These are phyloP conservation scores for Orientallactaga sibirica DNA, from an alignment of 2,797 vertebrate genomes.

Conservation along the genomic window DNA sequence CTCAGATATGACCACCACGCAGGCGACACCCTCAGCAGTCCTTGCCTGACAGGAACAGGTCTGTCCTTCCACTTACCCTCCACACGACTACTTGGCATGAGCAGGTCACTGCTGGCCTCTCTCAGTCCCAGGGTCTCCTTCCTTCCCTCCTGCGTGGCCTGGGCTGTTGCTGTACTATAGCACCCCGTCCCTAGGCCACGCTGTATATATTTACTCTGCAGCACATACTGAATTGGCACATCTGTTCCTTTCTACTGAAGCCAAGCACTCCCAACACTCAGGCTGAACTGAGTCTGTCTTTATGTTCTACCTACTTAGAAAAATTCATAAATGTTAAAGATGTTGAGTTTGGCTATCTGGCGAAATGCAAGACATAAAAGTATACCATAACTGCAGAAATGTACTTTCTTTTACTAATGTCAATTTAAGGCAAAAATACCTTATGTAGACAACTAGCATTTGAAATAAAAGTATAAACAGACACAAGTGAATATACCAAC, in stretches of 20 bases:
- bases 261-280: neutral
- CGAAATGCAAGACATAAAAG: conserved; percentile 45
- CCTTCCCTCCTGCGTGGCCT: neutral
- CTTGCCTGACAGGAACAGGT: neutral
- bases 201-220: neutral
- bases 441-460: conserved; percentile 3
- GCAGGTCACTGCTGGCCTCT: neutral
- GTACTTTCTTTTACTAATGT: neutral
- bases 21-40: neutral
- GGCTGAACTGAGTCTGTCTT: neutral
- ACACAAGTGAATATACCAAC: conserved; percentile 41
- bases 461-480: conserved; percentile 34
- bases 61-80: neutral
- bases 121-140: too few relatives aligned
- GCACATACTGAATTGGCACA: neutral
- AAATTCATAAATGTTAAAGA: neutral
- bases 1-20: neutral
- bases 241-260: conserved; percentile 8
- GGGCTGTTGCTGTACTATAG: neutral
- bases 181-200: neutral
- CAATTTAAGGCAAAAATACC: conserved; percentile 16
- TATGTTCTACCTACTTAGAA: neutral
- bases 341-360: neutral
- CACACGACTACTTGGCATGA: neutral
- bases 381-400: conserved; percentile 13